phyloP scores from a whole-genome alignment of 1,140 invertebrate genomes.

The Proctacanthus coquilletti region DNA sequence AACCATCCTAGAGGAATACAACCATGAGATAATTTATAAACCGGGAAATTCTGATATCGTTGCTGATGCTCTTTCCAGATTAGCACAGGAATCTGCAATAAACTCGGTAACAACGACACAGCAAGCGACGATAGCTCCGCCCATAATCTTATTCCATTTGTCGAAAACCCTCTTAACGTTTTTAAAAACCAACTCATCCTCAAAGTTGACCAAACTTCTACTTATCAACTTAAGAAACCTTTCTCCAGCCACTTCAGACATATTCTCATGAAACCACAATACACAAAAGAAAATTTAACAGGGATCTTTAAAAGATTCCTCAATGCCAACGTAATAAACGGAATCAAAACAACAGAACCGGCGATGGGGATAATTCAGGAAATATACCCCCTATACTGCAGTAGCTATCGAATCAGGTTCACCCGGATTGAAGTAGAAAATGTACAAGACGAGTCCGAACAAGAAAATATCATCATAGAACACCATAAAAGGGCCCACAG shows the following conservation, averaged over 20 bases:
- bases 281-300: neutral
- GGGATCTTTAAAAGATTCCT: conserved; percentile 6
- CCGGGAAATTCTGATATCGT: conserved; percentile 20
- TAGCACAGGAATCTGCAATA: too few species aligned
- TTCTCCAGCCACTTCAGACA: conserved; percentile 7
- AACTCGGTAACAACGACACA: neutral
- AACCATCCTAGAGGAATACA: conserved; percentile 29
- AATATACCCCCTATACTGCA: conserved; percentile 9
- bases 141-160: neutral
- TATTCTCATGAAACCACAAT: conserved; percentile 2
- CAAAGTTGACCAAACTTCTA: neutral
- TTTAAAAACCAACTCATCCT: conserved; percentile 8
- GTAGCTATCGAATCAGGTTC: conserved; percentile 6
- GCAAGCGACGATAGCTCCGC: too few species aligned
- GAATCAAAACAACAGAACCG: conserved; percentile 6
- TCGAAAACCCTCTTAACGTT: conserved; percentile 3
- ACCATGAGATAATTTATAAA: conserved; percentile 25
- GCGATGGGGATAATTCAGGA: conserved; percentile 8
- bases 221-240: conserved; percentile 3
- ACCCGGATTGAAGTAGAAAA: conserved; percentile 7
- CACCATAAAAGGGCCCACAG: conserved; percentile 10
- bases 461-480: conserved; percentile 7
- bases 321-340: conserved; percentile 7
- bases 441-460: conserved; percentile 5
- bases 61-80: conserved; percentile 16